Base-by-base conservation (phyloP, 2,113 vertebrate genomes). In the Albula glossodonta region DNA sequence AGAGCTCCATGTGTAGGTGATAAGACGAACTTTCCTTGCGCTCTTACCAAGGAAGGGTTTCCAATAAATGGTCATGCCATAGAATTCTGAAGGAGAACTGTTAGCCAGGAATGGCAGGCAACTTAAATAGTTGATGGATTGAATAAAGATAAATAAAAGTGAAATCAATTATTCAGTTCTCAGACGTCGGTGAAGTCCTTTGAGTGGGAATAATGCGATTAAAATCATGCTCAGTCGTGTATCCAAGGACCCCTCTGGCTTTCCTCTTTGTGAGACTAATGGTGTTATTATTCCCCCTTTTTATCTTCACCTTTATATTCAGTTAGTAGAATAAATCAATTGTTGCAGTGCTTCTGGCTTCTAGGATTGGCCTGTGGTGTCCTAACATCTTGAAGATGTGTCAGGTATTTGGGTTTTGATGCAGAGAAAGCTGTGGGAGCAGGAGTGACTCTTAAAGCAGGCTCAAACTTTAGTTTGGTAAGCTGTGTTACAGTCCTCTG, bases 181-280 rank as follows among this genome's bases (percentile, higher is more conserved):
- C 11, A 31, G 85, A 78, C 51, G 31, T 51, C n/a, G 80, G 19
- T 19, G 31, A 83, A 22, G 70, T 51, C 80, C 78, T 77, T 83
- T 56, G 70, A 78, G 85, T 78, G 51, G 74, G 70, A 66, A 77
- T 22, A 82, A 77, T 50, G 22, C 60, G 53, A 80, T 85, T 85
- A 80, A 85, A 85, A 85, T 85, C 51, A 48, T 5, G 70, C 70
- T 57, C 52, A 63, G 11, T 48, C 51, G 25, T 41, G 81, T 25
- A 80, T 84, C 81, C 56, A 49, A 63, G 25, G 25, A 25, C 25
- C 25, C 81, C 31, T 19, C 1, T 48, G n/a, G 53, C 60, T 49
- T 48, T 74, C 25, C 22, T 25, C 25, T 74, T 70, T 60, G 22
- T 31, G 22, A 74, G 70, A 74, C 70, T 74, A 74, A 74, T 22